Base-by-base conservation (phyloP, 2,113 vertebrate genomes). In the Bagarius yarrelli region DNA sequence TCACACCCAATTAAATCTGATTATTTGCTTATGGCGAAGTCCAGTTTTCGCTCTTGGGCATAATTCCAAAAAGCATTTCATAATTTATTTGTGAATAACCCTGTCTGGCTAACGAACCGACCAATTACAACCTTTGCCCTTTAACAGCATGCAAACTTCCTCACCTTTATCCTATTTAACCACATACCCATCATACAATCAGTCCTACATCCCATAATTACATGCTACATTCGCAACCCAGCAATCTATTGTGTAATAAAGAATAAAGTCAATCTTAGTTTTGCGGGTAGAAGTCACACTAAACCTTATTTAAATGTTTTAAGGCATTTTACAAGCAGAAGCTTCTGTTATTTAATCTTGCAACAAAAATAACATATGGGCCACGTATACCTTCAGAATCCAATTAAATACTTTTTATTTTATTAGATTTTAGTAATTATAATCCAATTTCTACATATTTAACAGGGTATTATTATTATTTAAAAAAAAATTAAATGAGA, bases 141-240 rank as follows among this genome's bases (percentile, higher is more conserved):
- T 5, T 34, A 50, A 63, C 36, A 13, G 34, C 21, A 50, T 9
- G 8, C 21, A 2, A 64, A 53, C 47, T 64, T 6, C 21, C 18
- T 78, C 21, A 64, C 76, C 60, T 34, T 63, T 64, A 1, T 5
- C 30, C 60, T n/a, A 78, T 34, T 34, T 78, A 64, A 19, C 32
- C 44, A 78, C 61, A 64, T 23, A 71, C 11, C 30, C 40, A 53
- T 64, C 36, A 66, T 5, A 63, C 15, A 50, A 50, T 61, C 23
- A 0, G 5, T 3, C 30, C 57, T 2, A 77, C 56, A 76, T 60
- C 56, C 53, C 55, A 27, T 60, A 60, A 50, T 32, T 60, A 53
- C n/a, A 19, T 53, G 19, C 8, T 53, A 53, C 16, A 14, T 23
- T 23, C 18, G 30, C 5, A 27, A 8, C 27, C 27, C 47, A 53